Evolutionary conservation across 2,888 invertebrate species (phyloP).

Genomic region (Megaustenia siamemsis): DNA sequence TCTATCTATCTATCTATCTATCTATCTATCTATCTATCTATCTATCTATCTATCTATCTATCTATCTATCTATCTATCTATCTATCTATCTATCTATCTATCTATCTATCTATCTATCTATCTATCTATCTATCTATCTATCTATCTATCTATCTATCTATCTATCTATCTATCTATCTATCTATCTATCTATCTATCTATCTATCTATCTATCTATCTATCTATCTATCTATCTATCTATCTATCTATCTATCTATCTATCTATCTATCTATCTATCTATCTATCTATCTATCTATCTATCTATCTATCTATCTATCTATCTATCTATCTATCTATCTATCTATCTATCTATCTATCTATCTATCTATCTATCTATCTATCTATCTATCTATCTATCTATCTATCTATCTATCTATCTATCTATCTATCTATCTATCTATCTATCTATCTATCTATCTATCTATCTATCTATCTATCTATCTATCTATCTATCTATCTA

Average conservation of each 20-base stretch:
- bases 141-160: not conserved
- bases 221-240: not conserved
- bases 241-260: not conserved
- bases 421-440: constrained; percentile 5
- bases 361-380: too few species aligned
- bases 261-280: not conserved
- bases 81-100: too few species aligned
- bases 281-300: too few species aligned
- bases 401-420: not conserved
- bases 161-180: not conserved
- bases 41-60: not conserved
- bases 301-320: too few species aligned
- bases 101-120: not conserved
- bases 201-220: constrained; percentile 9
- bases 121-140: not conserved
- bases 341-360: too few species aligned
- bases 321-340: too few species aligned
- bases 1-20: not conserved
- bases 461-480: constrained; percentile 2
- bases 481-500: not conserved
- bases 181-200: constrained; percentile 9
- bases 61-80: too few species aligned
- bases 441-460: constrained; percentile 2
- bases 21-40: not conserved
- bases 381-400: not conserved